phyloP scores from a whole-genome alignment of 2,888 invertebrate species.

The Tineola bisselliella region DNA sequence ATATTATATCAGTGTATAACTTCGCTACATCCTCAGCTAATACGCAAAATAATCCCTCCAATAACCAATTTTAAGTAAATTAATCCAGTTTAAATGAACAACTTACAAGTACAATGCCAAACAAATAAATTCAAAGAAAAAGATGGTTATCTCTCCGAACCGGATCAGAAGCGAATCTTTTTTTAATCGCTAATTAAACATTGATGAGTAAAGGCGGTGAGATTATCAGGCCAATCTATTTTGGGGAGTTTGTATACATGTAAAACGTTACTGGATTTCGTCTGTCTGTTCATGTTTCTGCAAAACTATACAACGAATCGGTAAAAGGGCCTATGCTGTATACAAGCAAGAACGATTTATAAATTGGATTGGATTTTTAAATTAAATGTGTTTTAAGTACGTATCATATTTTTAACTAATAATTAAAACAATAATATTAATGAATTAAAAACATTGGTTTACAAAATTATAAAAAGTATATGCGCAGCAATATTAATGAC shows the following conservation, averaged over 20 bases:
- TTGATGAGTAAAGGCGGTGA: not conserved
- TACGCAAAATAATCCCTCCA: too few relatives aligned
- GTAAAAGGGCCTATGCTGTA: constrained; percentile 16
- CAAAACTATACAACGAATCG: constrained; percentile 30
- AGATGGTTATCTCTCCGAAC: not conserved
- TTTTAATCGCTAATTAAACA: constrained; percentile 4
- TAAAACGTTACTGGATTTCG: constrained; percentile 31
- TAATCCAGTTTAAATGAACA: too few relatives aligned
- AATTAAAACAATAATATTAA: too few relatives aligned
- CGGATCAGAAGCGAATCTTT: constrained; percentile 1
- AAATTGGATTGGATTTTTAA: not conserved
- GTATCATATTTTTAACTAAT: too few relatives aligned
- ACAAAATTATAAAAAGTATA: too few relatives aligned
- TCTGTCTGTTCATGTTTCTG: constrained; percentile 32
- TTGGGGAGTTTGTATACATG: constrained; percentile 1
- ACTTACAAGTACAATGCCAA: not conserved
- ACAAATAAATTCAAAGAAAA: not conserved
- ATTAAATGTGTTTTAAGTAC: too few relatives aligned
- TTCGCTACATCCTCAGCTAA: too few relatives aligned
- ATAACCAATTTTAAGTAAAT: too few relatives aligned
- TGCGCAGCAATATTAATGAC: too few relatives aligned
- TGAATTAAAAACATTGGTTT: too few relatives aligned
- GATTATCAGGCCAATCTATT: not conserved
- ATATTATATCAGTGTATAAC: too few relatives aligned
- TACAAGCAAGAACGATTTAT: too few relatives aligned